A percentile compares a stretch with the other conserved stretches of the same genome.
These are phyloP conservation scores for Neuroscelio doddi DNA, from an alignment of 2,888 invertebrate genomes.

Conservation along the genomic window DNA sequence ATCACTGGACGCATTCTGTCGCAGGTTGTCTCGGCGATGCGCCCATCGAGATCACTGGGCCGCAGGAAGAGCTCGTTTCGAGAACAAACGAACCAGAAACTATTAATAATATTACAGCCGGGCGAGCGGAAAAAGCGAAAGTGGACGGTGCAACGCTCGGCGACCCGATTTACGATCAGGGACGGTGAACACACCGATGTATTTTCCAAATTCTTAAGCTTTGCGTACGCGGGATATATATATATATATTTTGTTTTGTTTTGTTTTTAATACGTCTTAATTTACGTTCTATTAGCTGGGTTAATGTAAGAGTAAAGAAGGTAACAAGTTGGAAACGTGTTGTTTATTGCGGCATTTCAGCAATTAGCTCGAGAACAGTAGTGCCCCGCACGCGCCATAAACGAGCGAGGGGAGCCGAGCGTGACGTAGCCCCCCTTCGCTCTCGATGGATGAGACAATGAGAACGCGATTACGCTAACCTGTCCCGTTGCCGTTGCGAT, in stretches of 20 bases:
- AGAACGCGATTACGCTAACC: constrained; percentile 38
- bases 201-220: constrained; percentile 20
- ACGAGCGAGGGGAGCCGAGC: constrained; percentile 35
- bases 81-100: constrained; percentile 66
- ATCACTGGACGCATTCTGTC: constrained; percentile 42
- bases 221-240: too few species aligned
- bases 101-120: constrained; percentile 63
- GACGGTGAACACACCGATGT: too few species aligned
- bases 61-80: constrained; percentile 66
- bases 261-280: too few species aligned
- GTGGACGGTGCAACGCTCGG: constrained; percentile 49
- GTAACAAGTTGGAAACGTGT: constrained; percentile 3
- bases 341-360: constrained; percentile 62
- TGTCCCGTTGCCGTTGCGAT: constrained; percentile 31
- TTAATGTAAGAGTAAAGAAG: constrained; percentile 6
- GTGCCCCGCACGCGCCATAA: constrained; percentile 63
- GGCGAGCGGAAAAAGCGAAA: constrained; percentile 65
- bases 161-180: constrained; percentile 27
- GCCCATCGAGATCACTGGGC: constrained; percentile 63
- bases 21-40: constrained; percentile 52
- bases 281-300: background rate
- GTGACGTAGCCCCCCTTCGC: constrained; percentile 16
- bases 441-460: constrained; percentile 44
- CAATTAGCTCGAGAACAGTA: constrained; percentile 61
- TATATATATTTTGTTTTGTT: too few species aligned